phyloP scores from a whole-genome alignment of 2,797 vertebrate genomes.

The Toxotes lorentzi region DNA sequence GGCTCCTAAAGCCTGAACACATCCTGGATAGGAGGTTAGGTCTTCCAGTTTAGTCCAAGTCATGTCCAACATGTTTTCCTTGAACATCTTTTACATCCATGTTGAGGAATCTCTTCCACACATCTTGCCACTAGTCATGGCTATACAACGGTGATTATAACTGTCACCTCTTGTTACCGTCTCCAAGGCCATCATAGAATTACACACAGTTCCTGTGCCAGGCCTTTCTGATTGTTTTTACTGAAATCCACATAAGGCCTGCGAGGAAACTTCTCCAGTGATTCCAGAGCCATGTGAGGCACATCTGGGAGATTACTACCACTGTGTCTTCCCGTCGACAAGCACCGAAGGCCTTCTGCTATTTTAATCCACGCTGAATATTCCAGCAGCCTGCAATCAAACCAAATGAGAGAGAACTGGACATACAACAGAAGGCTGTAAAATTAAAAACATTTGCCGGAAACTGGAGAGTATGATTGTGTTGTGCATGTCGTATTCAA shows the following conservation, averaged over 20 bases:
- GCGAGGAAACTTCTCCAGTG: constrained; percentile 67
- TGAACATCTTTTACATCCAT: constrained; percentile 61
- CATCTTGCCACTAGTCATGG: constrained; percentile 57
- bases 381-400: constrained; percentile 77
- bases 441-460: constrained; percentile 74
- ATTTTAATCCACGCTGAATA: constrained; percentile 79
- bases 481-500: constrained; percentile 61
- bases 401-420: constrained; percentile 71
- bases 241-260: constrained; percentile 66
- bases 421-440: constrained; percentile 66
- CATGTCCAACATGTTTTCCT: constrained; percentile 60
- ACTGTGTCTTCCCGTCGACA: constrained; percentile 55
- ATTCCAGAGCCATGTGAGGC: constrained; percentile 73
- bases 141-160: constrained; percentile 70
- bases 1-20: constrained; percentile 24
- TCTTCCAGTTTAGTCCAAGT: constrained; percentile 31
- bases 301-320: constrained; percentile 82
- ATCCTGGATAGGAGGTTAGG: constrained; percentile 2
- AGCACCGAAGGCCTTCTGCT: constrained; percentile 70
- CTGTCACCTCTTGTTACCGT: constrained; percentile 75
- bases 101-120: constrained; percentile 63
- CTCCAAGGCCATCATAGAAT: constrained; percentile 73
- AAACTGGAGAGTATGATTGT: constrained; percentile 65
- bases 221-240: constrained; percentile 76
- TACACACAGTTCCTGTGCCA: constrained; percentile 67